Base-by-base conservation (phyloP, 2,113 vertebrate species). In the Panthera leo region DNA sequence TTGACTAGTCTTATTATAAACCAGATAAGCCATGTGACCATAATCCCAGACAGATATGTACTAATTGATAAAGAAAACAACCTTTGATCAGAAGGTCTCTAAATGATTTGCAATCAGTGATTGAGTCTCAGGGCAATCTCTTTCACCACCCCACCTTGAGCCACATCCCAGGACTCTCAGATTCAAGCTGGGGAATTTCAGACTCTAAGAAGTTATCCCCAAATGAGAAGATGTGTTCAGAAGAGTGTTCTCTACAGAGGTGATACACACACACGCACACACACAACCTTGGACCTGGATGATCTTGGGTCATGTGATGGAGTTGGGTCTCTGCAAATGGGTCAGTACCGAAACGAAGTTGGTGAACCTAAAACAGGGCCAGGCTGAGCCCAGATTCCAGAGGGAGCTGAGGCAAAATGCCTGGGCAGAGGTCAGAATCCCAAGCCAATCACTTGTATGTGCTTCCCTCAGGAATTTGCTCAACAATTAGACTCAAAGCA, bases 1-100 rank as follows among this genome's bases (percentile, higher is more conserved):
- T 89, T 97, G 96, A 96, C 95, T 79, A 75, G 89, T 75, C 58
- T 90, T 95, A 34, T 18, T 80, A 71, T 23, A 75, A 96, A 12
- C 5, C 25, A 93, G 71, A 88, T 65, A 78, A 85, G 51, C 29
- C 10, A 48, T 34, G 63, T 0, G 0, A 70, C 16, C 58, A 89
- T 83, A 85, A 95, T 78, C 67, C 84, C 71, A 91, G 86, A 68
- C 34, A 51, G 75, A 67, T 75, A 70, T 45, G 39, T 63, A 83
- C 0, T 39, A 65, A 45, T 42, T 70, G 42, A 82, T 42, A 39
- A 0, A 70, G 79, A 85, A 92, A 94, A 75, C 42, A 82, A 87
- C 21, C 36, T 96, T 86, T 93, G 61, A 85, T 80, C 23, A 12
- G 78, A 89, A 73, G 55, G 15, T 84, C 67, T 89, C 31, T 36